Base-by-base conservation (phyloP, 37 sponge, comb jelly and placozoan genomes). In the Aphrocallistes beatrix region DNA sequence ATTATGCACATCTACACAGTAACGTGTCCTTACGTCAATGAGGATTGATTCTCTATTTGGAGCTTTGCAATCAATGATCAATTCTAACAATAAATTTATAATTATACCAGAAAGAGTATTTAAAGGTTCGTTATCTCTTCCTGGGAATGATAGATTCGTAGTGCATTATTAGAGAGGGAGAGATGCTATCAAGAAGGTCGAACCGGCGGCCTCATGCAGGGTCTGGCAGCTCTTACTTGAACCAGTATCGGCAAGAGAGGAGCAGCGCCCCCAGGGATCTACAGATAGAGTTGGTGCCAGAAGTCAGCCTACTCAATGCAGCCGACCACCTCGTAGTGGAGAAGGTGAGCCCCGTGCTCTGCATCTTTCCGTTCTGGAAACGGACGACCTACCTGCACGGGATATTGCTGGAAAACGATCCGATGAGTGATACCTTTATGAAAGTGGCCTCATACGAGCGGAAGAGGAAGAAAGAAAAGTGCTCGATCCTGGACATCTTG, bases 181-280 rank as follows among this genome's bases (percentile, higher is more conserved):
- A n/a, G n/a, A n/a, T n/a, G n/a, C n/a, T n/a, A n/a, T n/a, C n/a
- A n/a, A n/a, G n/a, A n/a, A n/a, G n/a, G n/a, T n/a, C n/a, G n/a
- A n/a, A n/a, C n/a, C n/a, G n/a, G n/a, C n/a, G n/a, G n/a, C n/a
- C n/a, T n/a, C n/a, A n/a, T n/a, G n/a, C n/a, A n/a, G n/a, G n/a
- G n/a, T n/a, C n/a, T n/a, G n/a, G n/a, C 3, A 13, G 21, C 34
- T 60, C 75, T 13, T 60, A 60, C 75, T 25, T 19, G 3, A 60
- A 60, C n/a, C 75, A 60, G 34, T 60, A 60, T 60, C n/a, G 10
- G n/a, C 75, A 60, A 60, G 75, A 60, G n/a, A 60, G 10, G n/a
- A 60, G 21, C 75, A 19, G 28, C 28, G n/a, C 6, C 34, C 28
- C 75, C 17, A 60, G 32, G 3, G 75, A 60, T 19, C 21, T 60